Conservation (phyloP, 2,797 vertebrate species). For the Acanthurus leucopareius region DNA sequence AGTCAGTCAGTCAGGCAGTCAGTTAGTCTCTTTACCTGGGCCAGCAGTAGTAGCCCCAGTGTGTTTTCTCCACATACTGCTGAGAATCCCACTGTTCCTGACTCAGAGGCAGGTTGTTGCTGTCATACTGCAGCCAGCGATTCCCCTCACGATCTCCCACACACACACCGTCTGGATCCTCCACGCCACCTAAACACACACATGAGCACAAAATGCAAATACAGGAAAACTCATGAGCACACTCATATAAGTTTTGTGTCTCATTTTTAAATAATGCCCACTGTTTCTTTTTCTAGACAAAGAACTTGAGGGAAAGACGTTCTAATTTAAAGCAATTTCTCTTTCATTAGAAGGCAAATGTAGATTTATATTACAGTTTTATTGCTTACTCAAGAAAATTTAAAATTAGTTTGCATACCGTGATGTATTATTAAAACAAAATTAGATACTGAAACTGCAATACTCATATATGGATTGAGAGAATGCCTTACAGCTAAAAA, state of each 20-base stretch:
- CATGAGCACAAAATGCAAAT: slow-evolving; percentile 48
- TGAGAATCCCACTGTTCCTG: slow-evolving; percentile 91
- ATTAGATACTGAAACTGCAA: background rate
- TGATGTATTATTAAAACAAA: slow-evolving; percentile 25
- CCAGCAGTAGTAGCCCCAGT: slow-evolving; percentile 97
- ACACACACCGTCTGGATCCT: slow-evolving; percentile 82
- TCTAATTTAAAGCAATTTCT: slow-evolving; percentile 24
- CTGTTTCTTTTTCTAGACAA: background rate
- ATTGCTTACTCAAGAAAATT: slow-evolving; percentile 20
- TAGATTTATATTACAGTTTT: background rate
- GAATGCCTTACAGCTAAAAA: background rate
- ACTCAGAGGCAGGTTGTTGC: slow-evolving; percentile 88
- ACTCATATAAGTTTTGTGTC: background rate
- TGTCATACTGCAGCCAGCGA: slow-evolving; percentile 94
- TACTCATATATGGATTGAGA: background rate
- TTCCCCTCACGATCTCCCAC: slow-evolving; percentile 93
- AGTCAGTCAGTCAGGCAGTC: background rate
- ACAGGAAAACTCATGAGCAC: background rate
- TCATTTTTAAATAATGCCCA: background rate
- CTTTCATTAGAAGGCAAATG: slow-evolving; percentile 32
- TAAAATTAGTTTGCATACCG: slow-evolving; percentile 6
- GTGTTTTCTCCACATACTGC: slow-evolving; percentile 95
- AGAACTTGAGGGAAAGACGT: background rate
- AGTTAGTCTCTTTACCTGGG: slow-evolving; percentile 85
- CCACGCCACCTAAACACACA: slow-evolving; percentile 84